phyloP scores from a whole-genome alignment of 2,888 invertebrate species.

The Sarcophaga caerulescens region DNA sequence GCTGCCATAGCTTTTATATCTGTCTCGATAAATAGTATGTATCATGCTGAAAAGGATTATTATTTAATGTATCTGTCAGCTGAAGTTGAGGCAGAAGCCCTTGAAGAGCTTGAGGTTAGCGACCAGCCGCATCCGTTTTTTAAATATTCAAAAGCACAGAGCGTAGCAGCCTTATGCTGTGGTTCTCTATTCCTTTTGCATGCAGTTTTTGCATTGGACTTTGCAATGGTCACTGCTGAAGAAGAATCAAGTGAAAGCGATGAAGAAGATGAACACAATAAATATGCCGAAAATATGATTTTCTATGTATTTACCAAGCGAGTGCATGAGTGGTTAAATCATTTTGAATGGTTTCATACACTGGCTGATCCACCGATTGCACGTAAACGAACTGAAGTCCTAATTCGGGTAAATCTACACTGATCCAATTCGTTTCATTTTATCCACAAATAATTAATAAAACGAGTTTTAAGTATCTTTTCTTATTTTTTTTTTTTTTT shows the following conservation, averaged over 20 bases:
- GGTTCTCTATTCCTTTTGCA: conserved; percentile 73
- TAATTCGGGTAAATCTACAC: too few species aligned
- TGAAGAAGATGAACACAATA: conserved; percentile 11
- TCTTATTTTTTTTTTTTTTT: not conserved
- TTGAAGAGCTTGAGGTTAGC: conserved; percentile 64
- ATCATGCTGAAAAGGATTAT: conserved; percentile 73
- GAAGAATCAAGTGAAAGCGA: not conserved
- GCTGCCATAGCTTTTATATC: conserved; percentile 69
- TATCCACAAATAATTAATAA: too few species aligned
- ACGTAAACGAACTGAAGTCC: too few species aligned
- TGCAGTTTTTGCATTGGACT: conserved; percentile 73
- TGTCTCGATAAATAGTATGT: conserved; percentile 72
- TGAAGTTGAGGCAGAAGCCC: conserved; percentile 3
- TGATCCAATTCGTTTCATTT: too few species aligned
- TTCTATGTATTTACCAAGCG: conserved; percentile 69
- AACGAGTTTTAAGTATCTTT: too few species aligned
- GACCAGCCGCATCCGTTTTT: conserved; percentile 73
- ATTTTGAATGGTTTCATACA: conserved; percentile 68
- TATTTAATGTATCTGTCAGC: conserved; percentile 72
- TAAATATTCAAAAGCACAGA: conserved; percentile 72
- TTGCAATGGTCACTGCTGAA: conserved; percentile 16
- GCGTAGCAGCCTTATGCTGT: conserved; percentile 71
- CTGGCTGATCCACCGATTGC: conserved; percentile 3
- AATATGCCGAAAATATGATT: conserved; percentile 59
- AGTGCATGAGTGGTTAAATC: conserved; percentile 65